Conservation (phyloP, 2,888 invertebrate species). For the Ceratothoa steindachneri region DNA sequence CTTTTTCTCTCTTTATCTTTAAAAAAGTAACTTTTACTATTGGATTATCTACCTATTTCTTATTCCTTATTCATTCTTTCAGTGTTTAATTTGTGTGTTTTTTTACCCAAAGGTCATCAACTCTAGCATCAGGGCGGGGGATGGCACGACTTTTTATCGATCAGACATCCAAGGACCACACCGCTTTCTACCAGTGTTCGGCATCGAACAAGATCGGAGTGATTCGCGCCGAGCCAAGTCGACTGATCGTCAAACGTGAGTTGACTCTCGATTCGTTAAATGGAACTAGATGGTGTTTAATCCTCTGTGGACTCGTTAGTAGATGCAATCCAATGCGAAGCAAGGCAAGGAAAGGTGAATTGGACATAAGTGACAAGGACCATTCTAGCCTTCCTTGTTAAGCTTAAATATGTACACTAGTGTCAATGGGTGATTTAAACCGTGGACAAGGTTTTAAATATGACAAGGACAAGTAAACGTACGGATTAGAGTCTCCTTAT, state of each 20-base stretch:
- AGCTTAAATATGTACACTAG: too few species aligned
- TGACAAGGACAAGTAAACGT: too few species aligned
- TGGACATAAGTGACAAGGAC: too few species aligned
- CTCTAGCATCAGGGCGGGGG: background rate
- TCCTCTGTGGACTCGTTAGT: too few species aligned
- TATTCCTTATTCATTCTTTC: background rate
- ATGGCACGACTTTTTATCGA: background rate
- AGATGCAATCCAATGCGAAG: too few species aligned
- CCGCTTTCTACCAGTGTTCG: slow-evolving; percentile 14
- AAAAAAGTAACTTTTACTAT: background rate
- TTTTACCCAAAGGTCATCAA: background rate
- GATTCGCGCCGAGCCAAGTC: slow-evolving; percentile 7
- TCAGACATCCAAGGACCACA: background rate
- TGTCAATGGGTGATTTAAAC: too few species aligned
- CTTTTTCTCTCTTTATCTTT: background rate
- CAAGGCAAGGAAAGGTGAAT: too few species aligned
- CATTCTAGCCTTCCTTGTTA: too few species aligned
- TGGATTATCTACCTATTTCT: too few species aligned
- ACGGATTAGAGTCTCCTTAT: too few species aligned
- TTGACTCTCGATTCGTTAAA: background rate
- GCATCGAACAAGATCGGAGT: slow-evolving; percentile 21
- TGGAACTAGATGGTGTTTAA: too few species aligned
- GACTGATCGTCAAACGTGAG: slow-evolving; percentile 25
- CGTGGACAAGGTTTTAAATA: too few species aligned
- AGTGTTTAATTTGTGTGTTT: background rate